Evolutionary conservation across 2,888 invertebrate genomes (phyloP).

Genomic region (Bruchidius siliquastri): DNA sequence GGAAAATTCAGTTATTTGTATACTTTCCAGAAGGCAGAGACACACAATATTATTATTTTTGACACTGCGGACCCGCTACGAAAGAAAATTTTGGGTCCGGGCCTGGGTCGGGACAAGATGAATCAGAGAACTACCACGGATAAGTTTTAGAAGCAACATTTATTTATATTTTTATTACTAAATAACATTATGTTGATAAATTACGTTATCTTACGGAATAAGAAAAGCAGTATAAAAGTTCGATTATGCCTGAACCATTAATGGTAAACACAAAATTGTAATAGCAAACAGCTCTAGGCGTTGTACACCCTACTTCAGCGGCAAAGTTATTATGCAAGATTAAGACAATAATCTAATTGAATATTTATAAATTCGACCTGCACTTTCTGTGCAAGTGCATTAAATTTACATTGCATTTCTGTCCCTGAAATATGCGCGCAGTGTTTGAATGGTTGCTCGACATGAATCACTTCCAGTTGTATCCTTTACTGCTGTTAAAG

Average conservation of each 20-base stretch:
- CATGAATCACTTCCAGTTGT: not conserved
- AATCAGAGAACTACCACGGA: too few species aligned
- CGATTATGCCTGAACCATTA: not conserved
- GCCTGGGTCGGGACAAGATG: too few species aligned
- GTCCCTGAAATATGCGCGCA: constrained; percentile 8
- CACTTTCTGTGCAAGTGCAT: constrained; percentile 6
- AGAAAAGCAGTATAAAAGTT: not conserved
- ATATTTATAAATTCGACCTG: constrained; percentile 16
- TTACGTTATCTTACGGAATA: too few species aligned
- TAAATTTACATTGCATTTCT: constrained; percentile 14
- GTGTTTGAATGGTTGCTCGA: constrained; percentile 5
- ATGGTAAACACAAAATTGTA: constrained; percentile 7
- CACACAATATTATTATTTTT: too few species aligned
- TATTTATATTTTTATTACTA: too few species aligned
- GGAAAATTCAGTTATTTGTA: too few species aligned
- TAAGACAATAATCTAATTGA: constrained; percentile 19
- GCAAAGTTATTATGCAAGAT: constrained; percentile 13
- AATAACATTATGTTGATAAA: too few species aligned
- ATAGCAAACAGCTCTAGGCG: constrained; percentile 5
- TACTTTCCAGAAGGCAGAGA: too few species aligned
- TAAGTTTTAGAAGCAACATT: too few species aligned
- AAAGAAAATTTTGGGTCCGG: too few species aligned
- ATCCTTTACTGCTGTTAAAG: not conserved
- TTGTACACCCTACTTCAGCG: not conserved
- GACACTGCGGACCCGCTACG: too few species aligned